Base-by-base conservation (phyloP, 2,888 invertebrate genomes). In the Selenia dentaria region DNA sequence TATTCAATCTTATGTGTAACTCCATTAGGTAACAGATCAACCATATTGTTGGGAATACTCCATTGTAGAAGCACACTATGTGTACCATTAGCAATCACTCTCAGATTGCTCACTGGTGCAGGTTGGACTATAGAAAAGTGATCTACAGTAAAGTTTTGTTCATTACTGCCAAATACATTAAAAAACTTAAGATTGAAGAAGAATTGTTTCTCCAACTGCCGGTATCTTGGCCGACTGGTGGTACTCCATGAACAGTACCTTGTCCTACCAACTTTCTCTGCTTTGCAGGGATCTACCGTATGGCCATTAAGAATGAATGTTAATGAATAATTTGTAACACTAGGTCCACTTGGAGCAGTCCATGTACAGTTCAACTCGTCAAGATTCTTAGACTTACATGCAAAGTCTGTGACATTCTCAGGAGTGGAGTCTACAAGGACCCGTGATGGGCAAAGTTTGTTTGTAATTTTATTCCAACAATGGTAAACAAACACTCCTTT, bases 351-450 rank as follows among this genome's bases (percentile, higher is more conserved):
- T 0, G 93, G 93, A 31, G 91, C 86, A 0, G 91, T 92, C 94
- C 96, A 97, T 1, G 93, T 91, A 70, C 97, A 97, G 8, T 92
- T 94, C 58, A 97, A 82, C 61, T 92, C 92, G 38, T 94, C 92
- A 83, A 95, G 94, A 73, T 97, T 95, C 54, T 92, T 85, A 6
- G 96, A 94, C 34, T 93, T 80, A 69, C 97, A 97, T 14, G 83
- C 83, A 65, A 97, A 96, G 72, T 96, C 93, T 5, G 83, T 78
- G 1, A 96, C 94, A 58, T 91, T 77, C 47, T 86, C 72, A 0
- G 96, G 96, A 40, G 92, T 85, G 26, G 86, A 82, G 26, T 92
- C 93, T 36, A 88, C 81, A 28, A 83, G 54, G 0, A 89, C 80
- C 36, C 82, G 69, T 34, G 66, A 78, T 0, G 74, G 39, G 49